Conservation (phyloP, 2,113 vertebrate species). For the Microcebus jonahi region DNA sequence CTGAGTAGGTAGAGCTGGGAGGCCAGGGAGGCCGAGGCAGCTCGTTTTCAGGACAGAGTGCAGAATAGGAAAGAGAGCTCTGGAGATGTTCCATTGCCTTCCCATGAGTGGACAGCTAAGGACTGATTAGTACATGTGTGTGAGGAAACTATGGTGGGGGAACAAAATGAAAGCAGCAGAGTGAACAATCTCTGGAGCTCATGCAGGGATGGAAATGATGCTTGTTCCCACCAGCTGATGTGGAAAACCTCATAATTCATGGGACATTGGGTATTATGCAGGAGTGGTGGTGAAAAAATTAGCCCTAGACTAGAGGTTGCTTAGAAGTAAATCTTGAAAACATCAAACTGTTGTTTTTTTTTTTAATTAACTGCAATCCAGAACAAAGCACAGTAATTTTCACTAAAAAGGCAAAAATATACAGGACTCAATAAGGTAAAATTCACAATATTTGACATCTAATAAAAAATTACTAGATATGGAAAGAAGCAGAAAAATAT, state of each 20-base stretch:
- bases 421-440: not conserved
- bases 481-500: constrained; percentile 31
- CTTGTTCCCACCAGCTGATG: not conserved
- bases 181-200: not conserved
- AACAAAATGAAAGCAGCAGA: not conserved
- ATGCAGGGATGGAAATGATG: not conserved
- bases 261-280: not conserved
- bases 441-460: not conserved
- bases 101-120: not conserved
- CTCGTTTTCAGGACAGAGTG: not conserved
- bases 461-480: not conserved
- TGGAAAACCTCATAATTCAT: not conserved
- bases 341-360: not conserved
- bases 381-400: constrained; percentile 4
- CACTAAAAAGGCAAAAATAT: not conserved
- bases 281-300: not conserved
- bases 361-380: not conserved
- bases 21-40: not conserved
- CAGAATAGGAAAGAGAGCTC: not conserved
- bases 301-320: not conserved
- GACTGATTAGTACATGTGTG: not conserved
- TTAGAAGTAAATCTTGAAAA: not conserved
- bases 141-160: not conserved
- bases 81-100: not conserved
- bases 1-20: not conserved